A percentile compares a stretch with the other conserved stretches of the same genome.
Evolutionary conservation across 2,113 vertebrate genomes (phyloP).

Genomic region (Cheirogaleus medius): DNA sequence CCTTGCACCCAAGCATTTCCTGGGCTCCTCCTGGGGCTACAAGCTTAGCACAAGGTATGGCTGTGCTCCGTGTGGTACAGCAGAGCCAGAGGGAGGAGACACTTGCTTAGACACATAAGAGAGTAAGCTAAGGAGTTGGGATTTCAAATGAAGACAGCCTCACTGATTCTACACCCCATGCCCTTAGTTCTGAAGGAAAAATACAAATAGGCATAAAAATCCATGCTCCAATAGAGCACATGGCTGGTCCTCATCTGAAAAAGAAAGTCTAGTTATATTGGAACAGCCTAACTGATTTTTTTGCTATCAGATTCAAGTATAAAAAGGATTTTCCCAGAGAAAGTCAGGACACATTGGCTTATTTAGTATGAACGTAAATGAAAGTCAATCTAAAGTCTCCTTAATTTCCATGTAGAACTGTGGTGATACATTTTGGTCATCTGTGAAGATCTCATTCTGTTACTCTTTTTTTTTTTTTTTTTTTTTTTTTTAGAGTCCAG

Average conservation of each 20-base stretch:
- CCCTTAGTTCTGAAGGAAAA: neutral
- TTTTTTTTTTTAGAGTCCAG: no score
- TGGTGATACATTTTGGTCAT: neutral
- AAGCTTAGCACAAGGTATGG: neutral
- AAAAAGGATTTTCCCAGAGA: neutral
- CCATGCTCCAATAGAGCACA: neutral
- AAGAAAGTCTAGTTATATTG: neutral
- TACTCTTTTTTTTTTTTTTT: no score
- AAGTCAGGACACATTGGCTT: neutral
- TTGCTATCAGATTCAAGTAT: neutral
- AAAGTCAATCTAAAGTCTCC: slow-evolving; percentile 4
- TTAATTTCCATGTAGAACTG: neutral
- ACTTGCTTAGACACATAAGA: neutral
- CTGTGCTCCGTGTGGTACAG: neutral
- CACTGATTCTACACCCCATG: neutral
- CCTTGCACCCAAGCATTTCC: neutral
- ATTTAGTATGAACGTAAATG: neutral
- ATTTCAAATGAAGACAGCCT: neutral
- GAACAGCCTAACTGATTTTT: neutral
- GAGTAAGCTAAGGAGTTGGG: neutral
- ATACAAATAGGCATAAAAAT: neutral
- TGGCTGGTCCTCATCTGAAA: neutral
- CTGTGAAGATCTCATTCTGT: neutral
- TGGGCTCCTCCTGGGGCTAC: no score
- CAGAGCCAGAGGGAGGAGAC: no score